A percentile compares a stretch with the other conserved stretches of the same genome.
Evolutionary conservation across 2,797 vertebrate genomes (phyloP).

Genomic region (Danio choprae): DNA sequence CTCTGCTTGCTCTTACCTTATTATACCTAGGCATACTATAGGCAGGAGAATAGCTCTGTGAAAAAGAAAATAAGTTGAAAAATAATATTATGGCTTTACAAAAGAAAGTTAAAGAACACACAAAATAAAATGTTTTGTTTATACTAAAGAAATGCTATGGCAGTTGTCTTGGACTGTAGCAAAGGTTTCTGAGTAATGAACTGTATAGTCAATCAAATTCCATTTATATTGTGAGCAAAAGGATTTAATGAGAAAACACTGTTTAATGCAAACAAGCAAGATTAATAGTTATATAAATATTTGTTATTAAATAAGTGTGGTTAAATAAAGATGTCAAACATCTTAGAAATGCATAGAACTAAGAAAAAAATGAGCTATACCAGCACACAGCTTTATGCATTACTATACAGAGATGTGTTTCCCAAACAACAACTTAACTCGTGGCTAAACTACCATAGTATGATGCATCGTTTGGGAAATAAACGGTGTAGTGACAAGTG

Average conservation of each 20-base stretch:
- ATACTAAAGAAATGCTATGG: not conserved
- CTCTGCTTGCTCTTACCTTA: constrained; percentile 20
- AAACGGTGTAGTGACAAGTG: no score
- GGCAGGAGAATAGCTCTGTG: not conserved
- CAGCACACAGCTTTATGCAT: no score
- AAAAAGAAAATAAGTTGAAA: not conserved
- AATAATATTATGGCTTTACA: not conserved
- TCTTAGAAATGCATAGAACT: no score
- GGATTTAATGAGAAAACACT: not conserved
- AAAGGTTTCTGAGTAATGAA: not conserved
- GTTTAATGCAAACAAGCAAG: no score
- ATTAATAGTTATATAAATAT: no score
- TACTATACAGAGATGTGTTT: no score
- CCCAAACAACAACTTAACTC: no score
- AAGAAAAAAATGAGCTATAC: no score
- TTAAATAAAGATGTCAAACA: no score
- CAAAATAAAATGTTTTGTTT: not conserved
- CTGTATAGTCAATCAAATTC: not conserved
- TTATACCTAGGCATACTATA: not conserved
- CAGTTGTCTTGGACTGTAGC: not conserved
- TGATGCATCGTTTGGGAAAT: no score
- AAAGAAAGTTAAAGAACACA: not conserved
- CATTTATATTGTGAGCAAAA: not conserved
- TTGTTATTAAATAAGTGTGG: no score
- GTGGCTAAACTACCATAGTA: no score